A percentile compares a stretch with the other conserved stretches of the same genome.
These are phyloP conservation scores for Dicyrtoma fusca DNA, from an alignment of 2,888 invertebrate genomes.

Conservation along the genomic window DNA sequence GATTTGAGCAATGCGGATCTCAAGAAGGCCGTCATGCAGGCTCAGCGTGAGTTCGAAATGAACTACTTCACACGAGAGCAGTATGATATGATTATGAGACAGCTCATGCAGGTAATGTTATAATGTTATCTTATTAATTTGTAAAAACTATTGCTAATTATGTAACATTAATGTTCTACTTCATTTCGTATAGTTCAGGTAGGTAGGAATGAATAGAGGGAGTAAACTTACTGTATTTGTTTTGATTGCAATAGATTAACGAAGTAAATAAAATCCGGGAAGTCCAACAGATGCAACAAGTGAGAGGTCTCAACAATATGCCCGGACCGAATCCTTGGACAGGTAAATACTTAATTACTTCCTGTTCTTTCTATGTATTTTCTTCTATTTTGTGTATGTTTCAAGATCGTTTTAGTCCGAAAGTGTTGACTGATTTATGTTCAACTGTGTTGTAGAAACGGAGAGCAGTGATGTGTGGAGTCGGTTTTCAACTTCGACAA, in stretches of 20 bases:
- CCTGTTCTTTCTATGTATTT: no score
- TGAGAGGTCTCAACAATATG: conserved; percentile 36
- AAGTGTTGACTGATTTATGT: not conserved
- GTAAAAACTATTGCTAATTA: no score
- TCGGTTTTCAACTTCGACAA: conserved; percentile 1
- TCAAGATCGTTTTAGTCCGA: not conserved
- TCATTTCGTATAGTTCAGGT: no score
- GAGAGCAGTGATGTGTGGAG: conserved; percentile 16
- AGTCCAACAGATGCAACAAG: conserved; percentile 62
- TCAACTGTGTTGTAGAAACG: conserved; percentile 1
- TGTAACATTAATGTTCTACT: no score
- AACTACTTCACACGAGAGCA: conserved; percentile 47
- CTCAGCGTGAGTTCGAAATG: conserved; percentile 48
- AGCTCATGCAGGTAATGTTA: conserved; percentile 47
- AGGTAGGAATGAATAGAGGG: no score
- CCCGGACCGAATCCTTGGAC: conserved; percentile 50
- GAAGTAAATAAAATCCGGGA: conserved; percentile 77
- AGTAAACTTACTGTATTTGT: no score
- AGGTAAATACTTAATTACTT: conserved; percentile 16
- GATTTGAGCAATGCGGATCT: conserved; percentile 42
- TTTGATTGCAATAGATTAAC: conserved; percentile 74
- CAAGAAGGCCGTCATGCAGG: conserved; percentile 43
- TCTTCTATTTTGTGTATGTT: no score
- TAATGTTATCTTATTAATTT: no score
- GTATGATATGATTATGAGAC: conserved; percentile 46